Conservation (phyloP, 2,113 vertebrate species). For the Antennarius striatus region DNA sequence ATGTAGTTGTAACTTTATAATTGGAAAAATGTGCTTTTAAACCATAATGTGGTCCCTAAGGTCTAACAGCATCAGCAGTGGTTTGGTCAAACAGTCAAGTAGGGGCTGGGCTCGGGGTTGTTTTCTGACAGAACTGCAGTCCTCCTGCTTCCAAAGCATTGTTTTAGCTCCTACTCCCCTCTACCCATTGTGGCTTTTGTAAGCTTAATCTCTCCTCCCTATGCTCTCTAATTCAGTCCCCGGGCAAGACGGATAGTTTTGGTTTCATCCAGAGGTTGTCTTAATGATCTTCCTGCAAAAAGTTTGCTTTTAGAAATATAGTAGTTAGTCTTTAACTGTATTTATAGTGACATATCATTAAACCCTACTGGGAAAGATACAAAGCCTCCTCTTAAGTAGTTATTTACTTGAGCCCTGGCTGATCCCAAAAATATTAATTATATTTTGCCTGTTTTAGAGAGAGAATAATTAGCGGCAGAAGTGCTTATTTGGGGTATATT, state of each 20-base stretch:
- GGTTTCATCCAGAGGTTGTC: neutral
- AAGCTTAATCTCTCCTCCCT: slow-evolving; percentile 24
- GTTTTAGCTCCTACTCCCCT: slow-evolving; percentile 31
- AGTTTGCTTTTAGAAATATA: too few relatives aligned
- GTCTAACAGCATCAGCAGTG: neutral
- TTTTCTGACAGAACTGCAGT: slow-evolving; percentile 68
- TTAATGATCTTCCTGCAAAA: too few relatives aligned
- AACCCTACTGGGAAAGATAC: slow-evolving; percentile 3
- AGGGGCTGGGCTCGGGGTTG: slow-evolving; percentile 48
- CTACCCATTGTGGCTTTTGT: slow-evolving; percentile 33
- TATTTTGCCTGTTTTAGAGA: neutral
- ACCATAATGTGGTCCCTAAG: neutral
- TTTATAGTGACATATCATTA: neutral
- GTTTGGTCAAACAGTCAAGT: slow-evolving; percentile 29
- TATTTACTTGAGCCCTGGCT: neutral
- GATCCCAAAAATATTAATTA: neutral
- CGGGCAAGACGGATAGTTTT: slow-evolving; percentile 18
- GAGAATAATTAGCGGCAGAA: neutral
- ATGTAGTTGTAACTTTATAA: slow-evolving; percentile 24
- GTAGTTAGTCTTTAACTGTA: slow-evolving; percentile 2
- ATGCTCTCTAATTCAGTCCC: slow-evolving; percentile 10
- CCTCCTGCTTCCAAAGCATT: slow-evolving; percentile 49
- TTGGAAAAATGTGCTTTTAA: slow-evolving; percentile 12
- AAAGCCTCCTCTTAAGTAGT: neutral
- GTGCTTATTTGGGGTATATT: neutral